Base-by-base conservation (phyloP, 2,888 invertebrate species). In the Amiota communis region DNA sequence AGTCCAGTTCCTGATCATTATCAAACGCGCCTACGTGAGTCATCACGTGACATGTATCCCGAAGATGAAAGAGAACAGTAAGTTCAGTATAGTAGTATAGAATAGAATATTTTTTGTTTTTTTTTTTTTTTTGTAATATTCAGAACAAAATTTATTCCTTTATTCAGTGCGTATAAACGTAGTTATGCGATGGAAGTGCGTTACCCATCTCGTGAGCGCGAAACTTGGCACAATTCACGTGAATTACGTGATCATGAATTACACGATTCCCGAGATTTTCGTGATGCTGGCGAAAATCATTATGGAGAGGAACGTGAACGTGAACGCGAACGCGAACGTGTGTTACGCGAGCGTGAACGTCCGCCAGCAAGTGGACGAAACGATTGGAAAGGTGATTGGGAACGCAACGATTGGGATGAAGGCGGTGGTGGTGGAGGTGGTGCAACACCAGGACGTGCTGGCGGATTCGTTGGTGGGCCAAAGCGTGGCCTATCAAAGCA, bases 61-160 rank as follows among this genome's bases (percentile, higher is more conserved):
- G 89, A 90, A 67, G 89, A 88, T 56, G 88, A 88, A 63, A 79
- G 88, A 0, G 88, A 87, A 6, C 83, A 87, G 82, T 88, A 77
- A 75, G 75, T 72, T 36, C 4, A 53, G 10, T 15, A 57, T 13
- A 56, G 36, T 1, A 69, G n/a, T 10, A 47, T 47, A n/a, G n/a
- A n/a, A n/a, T n/a, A n/a, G n/a, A n/a, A n/a, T n/a, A n/a, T n/a
- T n/a, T n/a, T n/a, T n/a, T n/a, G n/a, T n/a, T n/a, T n/a, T n/a
- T n/a, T n/a, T n/a, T n/a, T n/a, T n/a, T 49, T 48, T 48, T 2
- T 17, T 15, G 8, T 20, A 4, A 36, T 47, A 64, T 1, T 46
- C 56, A 17, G 46, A 36, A 0, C 71, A 72, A 15, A 57, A 56
- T 63, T 73, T 51, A 59, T 12, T 13, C 53, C 46, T 15, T 2